Conservation (phyloP, 2,113 vertebrate genomes). For the Agapornis roseicollis region DNA sequence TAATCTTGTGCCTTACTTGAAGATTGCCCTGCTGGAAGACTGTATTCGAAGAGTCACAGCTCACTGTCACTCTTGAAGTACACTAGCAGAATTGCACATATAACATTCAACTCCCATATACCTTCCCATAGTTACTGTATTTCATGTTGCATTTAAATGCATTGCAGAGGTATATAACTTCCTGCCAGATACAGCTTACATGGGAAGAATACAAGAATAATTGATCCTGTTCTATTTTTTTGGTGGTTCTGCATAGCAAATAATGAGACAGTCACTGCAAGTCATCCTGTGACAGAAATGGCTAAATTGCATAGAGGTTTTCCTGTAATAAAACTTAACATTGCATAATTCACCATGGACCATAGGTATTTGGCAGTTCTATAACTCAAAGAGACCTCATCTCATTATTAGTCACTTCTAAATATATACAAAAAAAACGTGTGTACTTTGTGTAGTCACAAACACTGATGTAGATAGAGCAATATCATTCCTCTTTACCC, state of each 20-base stretch:
- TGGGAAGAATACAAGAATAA: neutral
- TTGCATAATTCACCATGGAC: neutral
- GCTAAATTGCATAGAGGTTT: neutral
- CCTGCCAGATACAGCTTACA: neutral
- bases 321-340: neutral
- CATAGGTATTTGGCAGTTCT: neutral
- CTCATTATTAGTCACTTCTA: neutral
- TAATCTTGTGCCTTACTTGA: neutral
- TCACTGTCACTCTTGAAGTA: neutral
- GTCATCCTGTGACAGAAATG: neutral
- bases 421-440: neutral
- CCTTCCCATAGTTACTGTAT: neutral
- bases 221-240: neutral
- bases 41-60: neutral
- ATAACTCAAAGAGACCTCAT: neutral
- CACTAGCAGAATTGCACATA: neutral
- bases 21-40: neutral
- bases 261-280: neutral
- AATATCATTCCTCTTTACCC: neutral
- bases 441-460: neutral
- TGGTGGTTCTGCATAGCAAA: neutral
- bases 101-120: neutral
- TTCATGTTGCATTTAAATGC: neutral
- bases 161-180: neutral
- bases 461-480: neutral